Evolutionary conservation across 2,113 vertebrate species (phyloP).

Genomic region (Mesoclemmys tuberculata): DNA sequence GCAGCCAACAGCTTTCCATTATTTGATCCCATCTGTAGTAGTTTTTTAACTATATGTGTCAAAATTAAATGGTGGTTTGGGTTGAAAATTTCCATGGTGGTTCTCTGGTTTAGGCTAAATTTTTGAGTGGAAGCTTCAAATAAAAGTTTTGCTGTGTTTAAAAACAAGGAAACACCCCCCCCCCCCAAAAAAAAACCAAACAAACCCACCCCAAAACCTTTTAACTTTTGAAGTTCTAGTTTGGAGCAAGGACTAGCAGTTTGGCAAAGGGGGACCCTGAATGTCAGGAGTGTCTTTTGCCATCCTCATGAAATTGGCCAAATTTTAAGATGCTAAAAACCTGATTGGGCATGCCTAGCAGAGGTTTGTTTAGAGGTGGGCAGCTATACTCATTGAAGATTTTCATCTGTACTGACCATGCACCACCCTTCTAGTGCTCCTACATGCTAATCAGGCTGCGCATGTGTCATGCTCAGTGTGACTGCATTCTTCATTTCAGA

Average conservation of each 20-base stretch:
- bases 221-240: background rate
- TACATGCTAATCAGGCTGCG: background rate
- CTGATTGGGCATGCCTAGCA: no score
- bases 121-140: background rate
- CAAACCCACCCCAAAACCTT: no score
- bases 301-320: background rate
- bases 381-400: background rate
- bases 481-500: background rate
- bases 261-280: background rate
- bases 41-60: background rate
- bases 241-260: background rate
- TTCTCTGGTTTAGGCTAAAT: rapidly evolving
- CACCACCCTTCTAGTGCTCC: background rate
- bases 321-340: background rate
- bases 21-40: background rate
- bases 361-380: background rate
- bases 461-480: background rate
- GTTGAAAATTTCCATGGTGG: rapidly evolving
- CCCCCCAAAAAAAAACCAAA: no score
- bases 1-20: background rate
- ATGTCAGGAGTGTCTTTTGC: background rate
- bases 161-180: background rate
- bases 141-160: rapidly evolving
- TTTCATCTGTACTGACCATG: background rate
- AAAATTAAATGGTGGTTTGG: background rate